These are phyloP conservation scores for Drosophila gaucha DNA, from an alignment of 2,888 invertebrate species.

Conservation along the genomic window DNA sequence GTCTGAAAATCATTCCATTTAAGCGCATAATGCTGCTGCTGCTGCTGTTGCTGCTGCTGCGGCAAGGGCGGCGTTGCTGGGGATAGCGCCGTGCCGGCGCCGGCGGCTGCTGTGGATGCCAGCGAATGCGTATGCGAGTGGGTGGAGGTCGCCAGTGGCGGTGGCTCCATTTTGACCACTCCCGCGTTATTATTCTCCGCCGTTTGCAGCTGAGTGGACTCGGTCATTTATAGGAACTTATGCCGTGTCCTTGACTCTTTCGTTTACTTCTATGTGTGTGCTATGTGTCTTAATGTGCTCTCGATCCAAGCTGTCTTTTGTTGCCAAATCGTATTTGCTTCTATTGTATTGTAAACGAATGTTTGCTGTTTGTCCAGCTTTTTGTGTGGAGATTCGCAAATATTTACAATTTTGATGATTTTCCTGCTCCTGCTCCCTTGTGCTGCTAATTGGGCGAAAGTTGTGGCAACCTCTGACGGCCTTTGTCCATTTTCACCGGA, in stretches of 20 bases:
- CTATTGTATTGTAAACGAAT: conserved; percentile 41
- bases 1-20: conserved; percentile 98
- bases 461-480: conserved; percentile 74
- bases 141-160: conserved; percentile 85
- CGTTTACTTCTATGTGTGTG: conserved; percentile 9
- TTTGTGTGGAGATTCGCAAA: conserved; percentile 54
- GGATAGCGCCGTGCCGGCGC: conserved; percentile 67
- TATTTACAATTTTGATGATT: conserved; percentile 57
- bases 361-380: conserved; percentile 38
- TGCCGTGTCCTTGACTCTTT: conserved; percentile 27
- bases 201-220: conserved; percentile 85
- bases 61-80: conserved; percentile 63
- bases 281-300: conserved; percentile 64
- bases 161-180: conserved; percentile 85
- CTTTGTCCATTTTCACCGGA: conserved; percentile 78
- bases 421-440: conserved; percentile 22
- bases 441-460: conserved; percentile 77
- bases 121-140: conserved; percentile 66
- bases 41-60: conserved; percentile 29
- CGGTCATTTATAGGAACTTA: conserved; percentile 83
- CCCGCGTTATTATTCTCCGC: conserved; percentile 85
- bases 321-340: conserved; percentile 58
- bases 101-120: conserved; percentile 56
- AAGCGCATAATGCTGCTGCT: conserved; percentile 93
- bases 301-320: conserved; percentile 61